Evolutionary conservation across 1,140 invertebrate genomes (phyloP), one percentile per base, ranked within the genome.

Genomic region (Drosophila tsacasi): DNA sequence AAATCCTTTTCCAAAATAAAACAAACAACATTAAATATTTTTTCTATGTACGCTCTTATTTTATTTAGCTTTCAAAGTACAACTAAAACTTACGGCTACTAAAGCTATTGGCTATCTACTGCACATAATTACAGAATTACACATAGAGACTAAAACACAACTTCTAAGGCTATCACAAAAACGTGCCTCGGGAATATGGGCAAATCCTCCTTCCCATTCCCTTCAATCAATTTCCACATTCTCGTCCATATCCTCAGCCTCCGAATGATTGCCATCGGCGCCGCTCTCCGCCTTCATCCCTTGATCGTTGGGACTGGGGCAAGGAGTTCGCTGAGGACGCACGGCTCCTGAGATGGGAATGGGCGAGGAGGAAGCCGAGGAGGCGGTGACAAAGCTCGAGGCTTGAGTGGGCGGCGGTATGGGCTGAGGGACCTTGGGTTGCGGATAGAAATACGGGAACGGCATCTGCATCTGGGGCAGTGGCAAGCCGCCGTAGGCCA

Each of bases 401-500:
- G 72, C 52, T 61, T 86, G 90, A 10, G 50, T 83, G 46, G 91
- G 92, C 23, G 92, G 87, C 7, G 92, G 92, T 10, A 93, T 92
- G 30, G 90, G 85, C 27, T 91, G 91, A 1, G 92, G 91, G 30
- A 93, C 84, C 67, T 93, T 93, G 5, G 87, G 78, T 27, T 92
- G 91, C 30, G 91, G 74, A 79, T 93, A 93, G 50, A 93, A 92
- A 54, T 93, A 93, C 12, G 92, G 91, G 32, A 93, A 93, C 13
- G 90, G 89, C 67, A 93, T 77, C 63, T 92, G 89, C 65, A 93
- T 79, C 50, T 93, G 92, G 0, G 87, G 92, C 62, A 92, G 9
- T 0, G 91, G 85, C 25, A 93, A 35, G 0, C 92, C 92, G 0
- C 92, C 92, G 23, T 93, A 93, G 27, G 92, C 92, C 83, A 93